Conservation (phyloP, 2,797 vertebrate species). For the Tokudaia muenninki region DNA sequence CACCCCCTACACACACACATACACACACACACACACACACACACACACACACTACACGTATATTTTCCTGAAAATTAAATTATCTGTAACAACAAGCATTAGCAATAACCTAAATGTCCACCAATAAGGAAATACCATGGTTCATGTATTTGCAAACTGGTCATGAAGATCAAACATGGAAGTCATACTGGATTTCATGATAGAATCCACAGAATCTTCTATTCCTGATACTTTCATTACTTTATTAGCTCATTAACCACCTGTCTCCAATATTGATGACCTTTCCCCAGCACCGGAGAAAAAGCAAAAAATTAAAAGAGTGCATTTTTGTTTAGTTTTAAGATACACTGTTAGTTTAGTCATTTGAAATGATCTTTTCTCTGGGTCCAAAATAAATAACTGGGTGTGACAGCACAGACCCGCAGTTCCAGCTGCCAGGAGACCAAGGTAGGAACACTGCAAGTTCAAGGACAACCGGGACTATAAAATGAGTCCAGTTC, state of each 20-base stretch:
- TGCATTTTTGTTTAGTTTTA: background rate
- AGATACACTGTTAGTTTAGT: background rate
- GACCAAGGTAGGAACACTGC: background rate
- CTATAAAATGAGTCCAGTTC: background rate
- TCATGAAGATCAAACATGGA: background rate
- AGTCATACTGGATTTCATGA: background rate
- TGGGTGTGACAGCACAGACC: background rate
- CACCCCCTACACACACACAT: background rate
- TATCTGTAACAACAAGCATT: background rate
- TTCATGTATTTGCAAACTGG: background rate
- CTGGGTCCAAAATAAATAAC: background rate
- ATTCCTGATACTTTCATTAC: background rate
- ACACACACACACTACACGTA: background rate
- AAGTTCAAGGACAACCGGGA: background rate
- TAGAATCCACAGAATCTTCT: background rate
- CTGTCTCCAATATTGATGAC: accelerated
- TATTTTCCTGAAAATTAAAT: background rate
- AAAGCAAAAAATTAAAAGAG: background rate
- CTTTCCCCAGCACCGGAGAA: background rate
- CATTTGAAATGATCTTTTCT: background rate
- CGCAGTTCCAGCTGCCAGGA: background rate
- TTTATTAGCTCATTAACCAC: background rate
- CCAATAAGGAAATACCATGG: background rate
- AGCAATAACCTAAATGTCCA: background rate
- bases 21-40: too few species aligned